Evolutionary conservation across 2,797 vertebrate genomes (phyloP).

Genomic region (Alca torda): DNA sequence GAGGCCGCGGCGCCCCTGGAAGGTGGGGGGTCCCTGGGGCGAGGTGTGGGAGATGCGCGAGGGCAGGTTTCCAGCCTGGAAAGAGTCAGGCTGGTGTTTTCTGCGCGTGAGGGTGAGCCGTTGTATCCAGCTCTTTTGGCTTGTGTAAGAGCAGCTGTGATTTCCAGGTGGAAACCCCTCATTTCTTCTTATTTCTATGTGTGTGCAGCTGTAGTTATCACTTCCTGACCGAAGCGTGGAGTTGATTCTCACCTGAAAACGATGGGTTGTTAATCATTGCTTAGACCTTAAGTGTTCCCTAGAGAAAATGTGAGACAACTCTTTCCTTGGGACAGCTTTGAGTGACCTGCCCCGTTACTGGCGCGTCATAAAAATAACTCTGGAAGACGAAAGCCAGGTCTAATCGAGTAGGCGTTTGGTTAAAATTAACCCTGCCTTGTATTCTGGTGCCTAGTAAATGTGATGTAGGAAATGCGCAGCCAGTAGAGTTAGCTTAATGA

Average conservation of each 20-base stretch:
- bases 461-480: not conserved
- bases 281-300: not conserved
- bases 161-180: not conserved
- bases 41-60: not conserved
- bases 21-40: not conserved
- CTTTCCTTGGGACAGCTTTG: not conserved
- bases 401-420: not conserved
- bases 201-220: rapidly evolving
- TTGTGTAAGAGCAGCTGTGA: not conserved
- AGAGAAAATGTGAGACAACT: not conserved
- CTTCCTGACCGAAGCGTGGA: rapidly evolving
- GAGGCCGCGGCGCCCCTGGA: constrained; percentile 36
- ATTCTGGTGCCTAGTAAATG: rapidly evolving
- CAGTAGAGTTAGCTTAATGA: not conserved
- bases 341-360: not conserved
- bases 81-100: not conserved
- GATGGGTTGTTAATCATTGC: rapidly evolving
- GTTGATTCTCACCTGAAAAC: not conserved
- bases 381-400: not conserved
- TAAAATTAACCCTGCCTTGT: not conserved
- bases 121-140: not conserved
- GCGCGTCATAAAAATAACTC: not conserved
- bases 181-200: rapidly evolving
- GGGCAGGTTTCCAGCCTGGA: not conserved
- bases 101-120: rapidly evolving